Conservation (phyloP, 2,113 vertebrate species). For the Zosterops pallidus region DNA sequence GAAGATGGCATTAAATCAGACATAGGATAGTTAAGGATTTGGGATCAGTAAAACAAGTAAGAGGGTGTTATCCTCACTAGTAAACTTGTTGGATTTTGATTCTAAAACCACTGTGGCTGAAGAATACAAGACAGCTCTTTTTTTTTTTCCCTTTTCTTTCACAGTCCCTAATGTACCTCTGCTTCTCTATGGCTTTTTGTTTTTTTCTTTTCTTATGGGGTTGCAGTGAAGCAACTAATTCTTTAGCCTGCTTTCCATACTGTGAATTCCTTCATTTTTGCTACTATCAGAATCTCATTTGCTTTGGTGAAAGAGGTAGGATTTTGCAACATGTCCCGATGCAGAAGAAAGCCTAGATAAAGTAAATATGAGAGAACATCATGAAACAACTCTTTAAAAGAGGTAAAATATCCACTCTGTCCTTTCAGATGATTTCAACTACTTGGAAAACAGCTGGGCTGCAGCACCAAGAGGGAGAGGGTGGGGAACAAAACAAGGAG, state of each 20-base stretch:
- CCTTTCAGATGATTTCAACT: not conserved
- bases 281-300: not conserved
- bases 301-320: not conserved
- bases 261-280: not conserved
- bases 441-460: not conserved
- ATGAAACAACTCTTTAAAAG: not conserved
- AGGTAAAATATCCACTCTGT: not conserved
- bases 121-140: not conserved
- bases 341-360: not conserved
- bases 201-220: not conserved
- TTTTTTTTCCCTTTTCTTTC: not conserved
- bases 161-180: not conserved
- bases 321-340: not conserved
- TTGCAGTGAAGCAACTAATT: not conserved
- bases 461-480: not conserved
- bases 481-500: conserved; percentile 10
- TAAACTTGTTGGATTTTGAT: not conserved
- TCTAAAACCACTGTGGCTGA: not conserved
- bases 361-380: not conserved
- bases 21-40: not conserved
- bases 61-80: not conserved
- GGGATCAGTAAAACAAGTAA: not conserved
- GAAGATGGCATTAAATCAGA: not conserved
- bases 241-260: not conserved
- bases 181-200: not conserved